Conservation (phyloP, 2,888 invertebrate species). For the Octonoba sinensis region DNA sequence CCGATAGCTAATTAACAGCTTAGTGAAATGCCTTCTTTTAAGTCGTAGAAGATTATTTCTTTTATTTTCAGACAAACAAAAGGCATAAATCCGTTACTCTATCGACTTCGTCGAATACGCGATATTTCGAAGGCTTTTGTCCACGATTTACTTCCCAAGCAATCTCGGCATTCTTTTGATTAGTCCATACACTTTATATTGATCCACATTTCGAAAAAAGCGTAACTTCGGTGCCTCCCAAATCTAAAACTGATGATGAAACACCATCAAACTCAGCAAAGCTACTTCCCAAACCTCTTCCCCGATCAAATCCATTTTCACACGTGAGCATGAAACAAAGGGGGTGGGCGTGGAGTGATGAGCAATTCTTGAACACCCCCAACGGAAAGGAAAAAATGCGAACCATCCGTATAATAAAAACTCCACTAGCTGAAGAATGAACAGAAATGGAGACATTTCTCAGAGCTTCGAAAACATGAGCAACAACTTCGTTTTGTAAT, state of each 20-base stretch:
- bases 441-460: slow-evolving; percentile 13
- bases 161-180: no score
- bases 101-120: no score
- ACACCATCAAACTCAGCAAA: slow-evolving; percentile 12
- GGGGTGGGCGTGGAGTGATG: background rate
- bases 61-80: no score
- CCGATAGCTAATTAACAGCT: no score
- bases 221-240: background rate
- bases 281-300: slow-evolving; percentile 6
- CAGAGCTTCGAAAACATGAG: slow-evolving; percentile 11
- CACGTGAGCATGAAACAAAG: slow-evolving; percentile 11
- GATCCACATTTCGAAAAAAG: no score
- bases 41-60: no score
- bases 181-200: no score
- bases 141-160: no score
- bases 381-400: background rate
- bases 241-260: slow-evolving; percentile 18
- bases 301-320: slow-evolving; percentile 7
- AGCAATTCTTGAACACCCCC: background rate
- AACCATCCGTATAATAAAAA: slow-evolving; percentile 15
- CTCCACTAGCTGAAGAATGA: slow-evolving; percentile 18
- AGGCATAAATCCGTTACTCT: no score
- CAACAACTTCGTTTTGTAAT: slow-evolving; percentile 9
- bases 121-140: no score
- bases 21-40: no score